phyloP scores from a whole-genome alignment of 2,797 vertebrate species.

The Dromococcyx pavoninus region DNA sequence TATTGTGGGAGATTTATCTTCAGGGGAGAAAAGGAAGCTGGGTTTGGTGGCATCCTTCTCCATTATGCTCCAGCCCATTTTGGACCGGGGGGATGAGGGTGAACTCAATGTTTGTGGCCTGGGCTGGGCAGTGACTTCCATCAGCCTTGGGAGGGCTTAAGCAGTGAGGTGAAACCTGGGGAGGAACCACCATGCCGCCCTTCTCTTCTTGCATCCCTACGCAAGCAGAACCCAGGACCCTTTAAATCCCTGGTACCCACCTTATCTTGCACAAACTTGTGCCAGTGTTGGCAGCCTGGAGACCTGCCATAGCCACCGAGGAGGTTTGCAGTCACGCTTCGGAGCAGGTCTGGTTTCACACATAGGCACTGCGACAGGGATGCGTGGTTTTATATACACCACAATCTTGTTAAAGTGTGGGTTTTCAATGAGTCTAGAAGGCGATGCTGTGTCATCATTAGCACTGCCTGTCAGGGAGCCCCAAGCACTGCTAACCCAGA shows the following conservation, averaged over 20 bases:
- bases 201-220: neutral
- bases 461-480: neutral
- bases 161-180: accelerated
- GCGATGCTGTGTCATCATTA: slow-evolving; percentile 7
- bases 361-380: accelerated
- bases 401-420: neutral
- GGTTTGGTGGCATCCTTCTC: slow-evolving; percentile 2
- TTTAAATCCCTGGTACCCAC: neutral
- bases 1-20: neutral
- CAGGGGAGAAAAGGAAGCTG: slow-evolving; percentile 8
- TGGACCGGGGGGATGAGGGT: neutral
- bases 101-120: neutral
- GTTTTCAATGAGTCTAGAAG: neutral
- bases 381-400: accelerated
- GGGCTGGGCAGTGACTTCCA: neutral
- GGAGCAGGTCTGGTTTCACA: neutral
- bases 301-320: accelerated
- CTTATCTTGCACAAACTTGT: neutral
- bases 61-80: neutral
- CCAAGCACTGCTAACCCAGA: neutral
- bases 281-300: neutral
- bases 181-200: neutral
- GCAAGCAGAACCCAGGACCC: neutral
- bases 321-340: neutral
- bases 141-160: neutral